These are phyloP conservation scores for Bradypodion ventrale DNA, from an alignment of 2,797 vertebrate genomes.

Conservation along the genomic window DNA sequence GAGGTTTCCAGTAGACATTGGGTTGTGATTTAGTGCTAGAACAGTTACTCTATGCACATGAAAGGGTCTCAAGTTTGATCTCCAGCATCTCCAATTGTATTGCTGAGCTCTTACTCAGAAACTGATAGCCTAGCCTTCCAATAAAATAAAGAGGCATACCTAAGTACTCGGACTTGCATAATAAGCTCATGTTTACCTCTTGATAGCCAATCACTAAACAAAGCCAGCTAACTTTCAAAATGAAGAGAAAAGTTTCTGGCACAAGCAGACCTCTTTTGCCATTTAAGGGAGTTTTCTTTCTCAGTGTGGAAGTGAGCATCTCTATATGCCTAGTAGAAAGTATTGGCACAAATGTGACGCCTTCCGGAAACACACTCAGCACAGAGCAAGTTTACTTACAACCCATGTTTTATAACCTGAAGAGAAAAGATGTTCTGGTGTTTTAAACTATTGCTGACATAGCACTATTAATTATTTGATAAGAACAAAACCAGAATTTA, in stretches of 20 bases:
- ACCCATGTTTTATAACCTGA: conserved; percentile 30
- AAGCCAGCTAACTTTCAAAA: too few relatives aligned
- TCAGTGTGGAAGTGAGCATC: too few relatives aligned
- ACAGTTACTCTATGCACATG: not conserved
- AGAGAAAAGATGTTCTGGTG: conserved; percentile 23
- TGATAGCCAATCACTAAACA: too few relatives aligned
- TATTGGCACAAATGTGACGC: conserved; percentile 13
- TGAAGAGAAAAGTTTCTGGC: too few relatives aligned
- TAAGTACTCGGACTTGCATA: too few relatives aligned
- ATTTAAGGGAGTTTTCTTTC: too few relatives aligned
- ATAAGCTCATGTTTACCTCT: too few relatives aligned
- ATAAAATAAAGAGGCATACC: too few relatives aligned
- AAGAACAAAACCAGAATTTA: conserved; percentile 65
- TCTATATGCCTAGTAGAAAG: not conserved
- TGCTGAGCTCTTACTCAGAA: too few relatives aligned
- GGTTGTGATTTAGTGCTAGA: not conserved
- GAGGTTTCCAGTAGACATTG: not conserved
- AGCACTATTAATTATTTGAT: conserved; percentile 56
- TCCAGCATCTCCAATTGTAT: not conserved
- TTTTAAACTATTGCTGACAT: conserved; percentile 52
- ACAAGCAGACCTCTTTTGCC: too few relatives aligned
- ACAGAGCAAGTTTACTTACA: conserved; percentile 44
- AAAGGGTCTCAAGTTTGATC: not conserved
- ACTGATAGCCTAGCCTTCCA: too few relatives aligned
- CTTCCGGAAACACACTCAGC: conserved; percentile 19